These are phyloP conservation scores for Coracias cyanogaster DNA, from an alignment of 2,797 vertebrate species.

Conservation along the genomic window DNA sequence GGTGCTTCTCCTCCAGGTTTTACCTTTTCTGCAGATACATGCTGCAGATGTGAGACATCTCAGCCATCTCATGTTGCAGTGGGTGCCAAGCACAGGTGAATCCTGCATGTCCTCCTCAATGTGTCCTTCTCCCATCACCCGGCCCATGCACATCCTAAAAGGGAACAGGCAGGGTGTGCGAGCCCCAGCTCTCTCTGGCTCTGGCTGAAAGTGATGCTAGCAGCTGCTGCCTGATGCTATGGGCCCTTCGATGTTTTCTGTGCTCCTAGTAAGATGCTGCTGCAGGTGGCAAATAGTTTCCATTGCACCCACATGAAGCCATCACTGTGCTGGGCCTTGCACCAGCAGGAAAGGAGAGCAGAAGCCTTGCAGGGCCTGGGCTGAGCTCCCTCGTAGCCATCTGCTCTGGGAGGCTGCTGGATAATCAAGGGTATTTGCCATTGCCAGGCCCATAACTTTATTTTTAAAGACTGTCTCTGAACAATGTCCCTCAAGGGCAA, in stretches of 20 bases:
- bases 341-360: neutral
- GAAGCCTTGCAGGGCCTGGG: neutral
- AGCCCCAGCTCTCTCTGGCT: neutral
- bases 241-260: neutral
- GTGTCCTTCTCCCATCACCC: neutral
- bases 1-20: rapidly evolving
- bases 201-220: rapidly evolving
- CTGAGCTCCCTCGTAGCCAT: neutral
- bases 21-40: neutral
- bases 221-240: neutral
- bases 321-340: neutral
- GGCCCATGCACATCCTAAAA: rapidly evolving
- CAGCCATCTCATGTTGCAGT: neutral
- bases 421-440: neutral
- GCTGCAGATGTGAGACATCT: neutral
- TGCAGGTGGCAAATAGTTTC: neutral
- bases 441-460: rapidly evolving
- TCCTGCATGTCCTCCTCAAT: neutral
- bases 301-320: neutral
- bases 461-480: neutral
- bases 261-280: neutral
- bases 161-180: neutral
- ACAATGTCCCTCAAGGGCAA: neutral
- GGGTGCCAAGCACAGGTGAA: neutral
- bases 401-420: neutral